Conservation (phyloP, 1,140 invertebrate species). For the Orussus abietinus region DNA sequence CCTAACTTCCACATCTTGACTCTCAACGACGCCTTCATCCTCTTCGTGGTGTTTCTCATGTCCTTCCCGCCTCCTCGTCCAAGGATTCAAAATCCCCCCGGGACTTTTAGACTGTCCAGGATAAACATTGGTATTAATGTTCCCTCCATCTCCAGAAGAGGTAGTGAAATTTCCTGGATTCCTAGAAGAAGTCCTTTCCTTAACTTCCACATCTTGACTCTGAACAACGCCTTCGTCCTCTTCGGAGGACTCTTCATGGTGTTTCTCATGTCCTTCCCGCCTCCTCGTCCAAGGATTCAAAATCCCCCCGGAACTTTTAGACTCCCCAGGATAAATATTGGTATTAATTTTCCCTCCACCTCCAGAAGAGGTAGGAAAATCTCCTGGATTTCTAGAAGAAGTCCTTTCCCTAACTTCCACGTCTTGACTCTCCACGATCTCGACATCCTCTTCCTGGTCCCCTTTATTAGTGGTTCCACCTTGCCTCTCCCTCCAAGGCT, state of each 20-base stretch:
- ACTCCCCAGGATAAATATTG: not conserved
- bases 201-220: too few relatives aligned
- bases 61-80: slow-evolving; percentile 48
- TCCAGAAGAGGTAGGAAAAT: slow-evolving; percentile 2
- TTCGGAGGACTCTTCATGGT: too few relatives aligned
- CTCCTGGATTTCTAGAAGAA: slow-evolving; percentile 7
- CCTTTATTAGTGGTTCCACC: not conserved
- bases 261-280: too few relatives aligned
- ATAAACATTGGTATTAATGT: too few relatives aligned
- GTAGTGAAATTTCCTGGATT: too few relatives aligned
- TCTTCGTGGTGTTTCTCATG: not conserved
- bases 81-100: slow-evolving; percentile 58
- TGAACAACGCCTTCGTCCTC: too few relatives aligned
- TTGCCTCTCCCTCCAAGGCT: slow-evolving; percentile 55
- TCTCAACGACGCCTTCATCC: not conserved
- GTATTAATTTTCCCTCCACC: slow-evolving; percentile 1
- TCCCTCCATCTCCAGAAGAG: too few relatives aligned
- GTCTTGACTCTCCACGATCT: not conserved
- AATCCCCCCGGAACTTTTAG: not conserved
- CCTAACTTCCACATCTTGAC: not conserved
- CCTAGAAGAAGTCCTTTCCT: too few relatives aligned
- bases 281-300: too few relatives aligned
- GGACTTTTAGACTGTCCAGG: too few relatives aligned
- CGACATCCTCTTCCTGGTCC: not conserved
- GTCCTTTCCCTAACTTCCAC: not conserved